phyloP scores from a whole-genome alignment of 2,113 vertebrate species.

The Serilophus lunatus region DNA sequence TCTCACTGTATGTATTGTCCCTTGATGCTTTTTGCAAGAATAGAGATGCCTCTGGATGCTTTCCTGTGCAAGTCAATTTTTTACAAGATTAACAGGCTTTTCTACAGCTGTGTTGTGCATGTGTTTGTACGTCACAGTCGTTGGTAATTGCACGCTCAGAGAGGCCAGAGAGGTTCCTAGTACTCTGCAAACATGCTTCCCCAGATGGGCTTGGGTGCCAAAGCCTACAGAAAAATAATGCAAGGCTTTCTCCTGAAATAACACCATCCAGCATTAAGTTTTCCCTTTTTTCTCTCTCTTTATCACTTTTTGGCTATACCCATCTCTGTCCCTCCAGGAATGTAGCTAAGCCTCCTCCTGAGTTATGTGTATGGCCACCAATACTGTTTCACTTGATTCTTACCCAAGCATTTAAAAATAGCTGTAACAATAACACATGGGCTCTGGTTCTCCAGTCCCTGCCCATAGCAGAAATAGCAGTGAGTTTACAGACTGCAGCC shows the following conservation, averaged over 20 bases:
- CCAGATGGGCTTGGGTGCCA: not conserved
- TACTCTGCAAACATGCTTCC: not conserved
- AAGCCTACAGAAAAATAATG: not conserved
- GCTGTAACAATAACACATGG: not conserved
- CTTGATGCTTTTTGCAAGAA: not conserved
- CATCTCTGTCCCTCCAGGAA: not conserved
- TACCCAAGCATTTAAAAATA: constrained; percentile 25
- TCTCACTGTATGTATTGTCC: not conserved
- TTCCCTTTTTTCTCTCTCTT: not conserved
- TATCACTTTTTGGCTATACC: not conserved
- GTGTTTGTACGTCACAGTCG: not conserved
- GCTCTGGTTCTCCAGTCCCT: not conserved
- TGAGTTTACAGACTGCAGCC: not conserved
- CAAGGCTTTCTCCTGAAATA: not conserved
- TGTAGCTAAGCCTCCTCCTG: not conserved
- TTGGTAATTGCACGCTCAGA: rapidly evolving
- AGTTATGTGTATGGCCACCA: not conserved
- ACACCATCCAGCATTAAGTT: not conserved
- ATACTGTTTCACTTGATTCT: not conserved
- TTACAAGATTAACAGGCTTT: not conserved
- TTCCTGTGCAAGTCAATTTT: not conserved
- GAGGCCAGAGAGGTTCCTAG: not conserved
- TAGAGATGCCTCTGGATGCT: not conserved
- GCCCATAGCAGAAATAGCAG: not conserved
- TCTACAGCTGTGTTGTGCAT: not conserved